phyloP scores from a whole-genome alignment of 2,797 vertebrate genomes.

The Falco rusticolus region DNA sequence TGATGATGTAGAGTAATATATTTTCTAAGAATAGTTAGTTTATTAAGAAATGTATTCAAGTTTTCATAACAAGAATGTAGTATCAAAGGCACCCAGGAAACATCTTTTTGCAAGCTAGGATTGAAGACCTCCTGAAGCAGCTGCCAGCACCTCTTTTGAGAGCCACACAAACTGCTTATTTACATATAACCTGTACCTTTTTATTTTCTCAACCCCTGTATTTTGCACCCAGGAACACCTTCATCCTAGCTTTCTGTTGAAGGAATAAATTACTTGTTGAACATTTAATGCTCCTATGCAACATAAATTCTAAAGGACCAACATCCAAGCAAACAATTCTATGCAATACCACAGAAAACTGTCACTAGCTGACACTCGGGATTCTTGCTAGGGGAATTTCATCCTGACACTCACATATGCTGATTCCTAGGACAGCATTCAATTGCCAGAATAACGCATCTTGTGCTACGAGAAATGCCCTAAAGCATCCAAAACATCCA shows the following conservation, averaged over 20 bases:
- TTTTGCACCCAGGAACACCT: background rate
- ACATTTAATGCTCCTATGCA: background rate
- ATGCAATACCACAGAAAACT: background rate
- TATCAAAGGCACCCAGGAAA: background rate
- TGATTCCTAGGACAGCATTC: background rate
- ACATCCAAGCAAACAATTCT: background rate
- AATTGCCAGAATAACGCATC: background rate
- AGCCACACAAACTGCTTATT: background rate
- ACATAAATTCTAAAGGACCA: background rate
- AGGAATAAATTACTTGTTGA: background rate
- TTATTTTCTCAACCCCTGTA: background rate
- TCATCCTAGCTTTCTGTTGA: background rate
- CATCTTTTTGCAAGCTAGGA: background rate
- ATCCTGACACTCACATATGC: background rate
- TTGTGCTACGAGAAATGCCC: background rate
- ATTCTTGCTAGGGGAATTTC: background rate
- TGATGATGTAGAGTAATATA: accelerated
- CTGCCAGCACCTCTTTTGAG: background rate
- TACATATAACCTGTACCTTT: background rate
- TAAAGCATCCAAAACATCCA: background rate
- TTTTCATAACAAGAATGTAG: background rate
- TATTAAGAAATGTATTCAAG: background rate
- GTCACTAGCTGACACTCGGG: background rate
- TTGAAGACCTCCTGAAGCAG: background rate
- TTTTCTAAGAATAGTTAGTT: background rate